Evolutionary conservation across 1,140 invertebrate genomes (phyloP), one percentile per base, ranked within the genome.

Genomic region (Macrocentrus cingulum): DNA sequence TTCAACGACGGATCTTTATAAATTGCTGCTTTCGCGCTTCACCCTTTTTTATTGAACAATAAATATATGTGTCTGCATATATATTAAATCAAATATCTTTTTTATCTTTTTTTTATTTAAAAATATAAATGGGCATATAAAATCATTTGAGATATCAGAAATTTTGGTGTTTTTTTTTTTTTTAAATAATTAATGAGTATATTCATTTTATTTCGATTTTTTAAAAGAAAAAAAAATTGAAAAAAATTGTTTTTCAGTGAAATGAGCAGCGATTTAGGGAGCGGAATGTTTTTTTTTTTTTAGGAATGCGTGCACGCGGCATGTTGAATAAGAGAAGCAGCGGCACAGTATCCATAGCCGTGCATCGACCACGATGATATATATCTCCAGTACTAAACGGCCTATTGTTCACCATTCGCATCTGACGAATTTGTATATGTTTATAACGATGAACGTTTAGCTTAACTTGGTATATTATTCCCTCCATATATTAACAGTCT

Each of bases 341-440:
- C 4, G 25, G 25, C 36, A 13, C 36, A 39, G 8, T 39, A 8
- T 39, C 36, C 36, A 13, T 13, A 39, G 8, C 36, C 36, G 36
- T 39, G 36, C 25, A 29, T 29, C 25, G 34, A 23, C 45, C 51
- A 71, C 68, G 71, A 78, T 78, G 75, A 79, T 76, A 75, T 78
- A 76, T 78, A 76, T 76, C 72, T 78, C 58, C 66, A 65, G 66
- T 67, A 73, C 73, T 77, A 79, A 79, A 79, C 71, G 76, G 74
- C 75, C 75, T 72, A 78, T 80, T 79, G 76, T 80, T 79, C 66
- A 63, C 66, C 56, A 69, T 29, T 72, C 69, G 69, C 70, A 65
- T 66, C 75, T 79, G 76, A 79, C 76, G 77, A 78, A 79, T 80
- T 79, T 79, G 76, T 79, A 78, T 75, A 76, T 74, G 76, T 79